A percentile compares a stretch with the other conserved stretches of the same genome.
These are phyloP conservation scores for Sarotherodon lohbergeri DNA, from an alignment of 2,113 vertebrate species.

Conservation along the genomic window DNA sequence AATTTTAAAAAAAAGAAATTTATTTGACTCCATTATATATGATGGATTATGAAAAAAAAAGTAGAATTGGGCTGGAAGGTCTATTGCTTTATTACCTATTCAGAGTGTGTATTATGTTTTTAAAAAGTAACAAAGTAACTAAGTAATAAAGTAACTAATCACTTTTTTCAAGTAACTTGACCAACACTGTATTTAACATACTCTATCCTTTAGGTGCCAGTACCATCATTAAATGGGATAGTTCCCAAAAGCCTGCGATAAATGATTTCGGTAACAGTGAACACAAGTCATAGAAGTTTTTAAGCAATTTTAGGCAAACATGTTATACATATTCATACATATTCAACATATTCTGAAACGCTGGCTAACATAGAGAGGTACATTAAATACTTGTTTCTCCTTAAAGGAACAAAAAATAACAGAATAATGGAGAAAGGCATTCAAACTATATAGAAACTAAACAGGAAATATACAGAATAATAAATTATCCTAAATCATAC, in stretches of 20 bases:
- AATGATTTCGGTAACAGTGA: neutral
- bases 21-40: neutral
- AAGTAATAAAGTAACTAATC: neutral
- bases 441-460: neutral
- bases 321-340: neutral
- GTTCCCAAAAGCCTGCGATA: neutral
- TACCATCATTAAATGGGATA: neutral
- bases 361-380: neutral
- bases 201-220: neutral
- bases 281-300: neutral
- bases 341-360: neutral
- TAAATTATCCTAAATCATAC: neutral
- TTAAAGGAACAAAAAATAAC: neutral
- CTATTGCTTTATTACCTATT: neutral
- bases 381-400: neutral
- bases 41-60: neutral
- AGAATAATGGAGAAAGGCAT: neutral
- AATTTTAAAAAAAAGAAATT: fast-evolving
- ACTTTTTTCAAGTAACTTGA: neutral
- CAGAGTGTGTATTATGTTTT: neutral
- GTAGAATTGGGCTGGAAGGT: neutral
- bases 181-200: neutral
- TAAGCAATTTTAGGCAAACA: neutral
- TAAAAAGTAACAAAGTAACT: neutral
- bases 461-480: neutral